Evolutionary conservation across 2,797 vertebrate species (phyloP), one percentile per base, ranked within the genome.

Genomic region (Dendrocincla tyrannina): DNA sequence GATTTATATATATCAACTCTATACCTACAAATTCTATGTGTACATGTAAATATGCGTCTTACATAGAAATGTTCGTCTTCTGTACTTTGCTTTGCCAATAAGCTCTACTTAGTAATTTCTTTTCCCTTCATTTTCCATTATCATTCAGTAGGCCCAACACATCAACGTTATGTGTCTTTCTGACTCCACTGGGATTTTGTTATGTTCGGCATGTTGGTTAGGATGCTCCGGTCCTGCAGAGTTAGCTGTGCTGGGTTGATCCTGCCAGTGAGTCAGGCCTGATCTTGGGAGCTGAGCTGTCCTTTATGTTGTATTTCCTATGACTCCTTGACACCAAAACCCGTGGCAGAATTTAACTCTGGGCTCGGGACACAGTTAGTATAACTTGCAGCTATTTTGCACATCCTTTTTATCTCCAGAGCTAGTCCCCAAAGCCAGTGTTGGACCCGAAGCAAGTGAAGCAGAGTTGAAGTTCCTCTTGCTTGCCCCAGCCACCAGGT

Each of bases 131-230:
- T 85, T 86, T 82, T 44, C 44, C 27, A 10, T 66, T 52, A 53
- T 33, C 23, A 5, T 16, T 8, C 39, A n/a, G 44, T 67, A 68
- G 50, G 30, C 59, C 49, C 63, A 82, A 2, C 47, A n/a, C 30
- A 50, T 53, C 59, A 16, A 2, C 1, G 1, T 59, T 79, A 9
- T 4, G 2, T 3, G 0, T 76, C 46, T 88, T 58, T 58, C 70
- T 86, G 69, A 49, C 63, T 79, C 68, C 9, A 1, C 24, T 70
- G 68, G 44, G 49, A 37, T 73, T 88, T 72, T 44, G 53, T 33
- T 17, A 2, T 50, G 39, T 80, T 84, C 3, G 15, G n/a, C 23
- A 30, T 37, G 49, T 58, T 74, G 37, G 5, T 33, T 69, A 75
- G 47, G 69, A 20, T 64, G 35, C 62, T 87, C 60, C 53, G 14